These are phyloP conservation scores for Acanthosoma haemorrhoidale DNA, from an alignment of 2,888 invertebrate genomes.

Conservation along the genomic window DNA sequence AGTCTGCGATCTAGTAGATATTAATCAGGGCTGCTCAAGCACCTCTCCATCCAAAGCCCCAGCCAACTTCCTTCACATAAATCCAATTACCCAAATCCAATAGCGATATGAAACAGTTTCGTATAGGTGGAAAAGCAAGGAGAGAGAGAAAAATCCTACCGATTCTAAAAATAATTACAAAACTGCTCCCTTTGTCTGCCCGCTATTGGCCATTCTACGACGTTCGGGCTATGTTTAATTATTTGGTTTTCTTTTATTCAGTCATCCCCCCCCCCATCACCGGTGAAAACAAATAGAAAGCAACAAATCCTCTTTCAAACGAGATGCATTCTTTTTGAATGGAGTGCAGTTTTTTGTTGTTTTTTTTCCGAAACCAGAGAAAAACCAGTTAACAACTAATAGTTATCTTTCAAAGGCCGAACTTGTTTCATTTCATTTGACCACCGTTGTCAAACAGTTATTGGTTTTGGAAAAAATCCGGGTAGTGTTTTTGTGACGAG, in stretches of 20 bases:
- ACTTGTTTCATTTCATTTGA: too few species aligned
- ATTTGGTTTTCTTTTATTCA: background rate
- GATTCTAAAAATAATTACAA: slow-evolving; percentile 8
- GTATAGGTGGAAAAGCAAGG: background rate
- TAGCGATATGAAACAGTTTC: slow-evolving; percentile 4
- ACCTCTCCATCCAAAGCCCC: background rate
- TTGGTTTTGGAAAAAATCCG: too few species aligned
- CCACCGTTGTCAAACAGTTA: too few species aligned
- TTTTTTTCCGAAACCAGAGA: too few species aligned
- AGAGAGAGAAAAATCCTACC: background rate
- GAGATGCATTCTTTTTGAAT: too few species aligned
- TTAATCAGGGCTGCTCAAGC: background rate
- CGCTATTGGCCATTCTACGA: background rate
- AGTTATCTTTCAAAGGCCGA: too few species aligned
- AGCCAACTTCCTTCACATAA: slow-evolving; percentile 1
- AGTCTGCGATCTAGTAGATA: background rate
- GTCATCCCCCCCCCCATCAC: too few species aligned
- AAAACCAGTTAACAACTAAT: too few species aligned
- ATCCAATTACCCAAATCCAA: slow-evolving; percentile 10
- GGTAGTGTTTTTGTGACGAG: too few species aligned
- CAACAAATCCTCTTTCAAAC: too few species aligned
- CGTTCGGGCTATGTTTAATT: slow-evolving; percentile 1
- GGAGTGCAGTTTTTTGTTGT: too few species aligned
- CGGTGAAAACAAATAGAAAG: too few species aligned
- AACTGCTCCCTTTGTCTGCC: background rate